Evolutionary conservation across 2,797 vertebrate genomes (phyloP).

Genomic region (Pterois miles): DNA sequence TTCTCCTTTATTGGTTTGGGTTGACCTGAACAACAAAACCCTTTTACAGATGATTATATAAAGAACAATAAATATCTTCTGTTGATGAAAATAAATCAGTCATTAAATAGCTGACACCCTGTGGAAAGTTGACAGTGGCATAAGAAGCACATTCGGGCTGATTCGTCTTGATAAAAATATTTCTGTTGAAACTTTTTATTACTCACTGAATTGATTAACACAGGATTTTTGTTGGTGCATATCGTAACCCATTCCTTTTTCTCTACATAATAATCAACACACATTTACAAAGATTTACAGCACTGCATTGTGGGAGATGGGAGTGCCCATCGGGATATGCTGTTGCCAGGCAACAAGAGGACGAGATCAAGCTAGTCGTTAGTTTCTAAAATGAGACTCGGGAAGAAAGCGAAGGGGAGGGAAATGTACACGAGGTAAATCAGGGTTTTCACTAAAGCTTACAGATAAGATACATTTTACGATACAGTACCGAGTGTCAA

Average conservation of each 20-base stretch:
- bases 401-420: constrained; percentile 53
- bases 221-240: constrained; percentile 76
- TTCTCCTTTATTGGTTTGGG: constrained; percentile 85
- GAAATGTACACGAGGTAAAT: constrained; percentile 73
- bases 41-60: constrained; percentile 82
- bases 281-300: constrained; percentile 96
- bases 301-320: constrained; percentile 84
- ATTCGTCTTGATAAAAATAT: constrained; percentile 54
- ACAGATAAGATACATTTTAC: constrained; percentile 68
- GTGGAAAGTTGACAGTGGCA: constrained; percentile 75
- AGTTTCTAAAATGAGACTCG: constrained; percentile 79
- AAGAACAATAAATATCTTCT: constrained; percentile 87
- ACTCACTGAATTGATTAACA: constrained; percentile 80
- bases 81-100: constrained; percentile 74
- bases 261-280: constrained; percentile 86
- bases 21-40: constrained; percentile 73
- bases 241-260: constrained; percentile 74
- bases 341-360: constrained; percentile 80
- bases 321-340: constrained; percentile 74
- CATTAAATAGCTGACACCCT: constrained; percentile 58
- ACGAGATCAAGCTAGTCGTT: constrained; percentile 78
- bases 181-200: constrained; percentile 67
- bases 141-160: constrained; percentile 63
- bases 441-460: constrained; percentile 62
- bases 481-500: constrained; percentile 66